Evolutionary conservation across 2,113 vertebrate species (phyloP).

Genomic region (Alligator mississippiensis): DNA sequence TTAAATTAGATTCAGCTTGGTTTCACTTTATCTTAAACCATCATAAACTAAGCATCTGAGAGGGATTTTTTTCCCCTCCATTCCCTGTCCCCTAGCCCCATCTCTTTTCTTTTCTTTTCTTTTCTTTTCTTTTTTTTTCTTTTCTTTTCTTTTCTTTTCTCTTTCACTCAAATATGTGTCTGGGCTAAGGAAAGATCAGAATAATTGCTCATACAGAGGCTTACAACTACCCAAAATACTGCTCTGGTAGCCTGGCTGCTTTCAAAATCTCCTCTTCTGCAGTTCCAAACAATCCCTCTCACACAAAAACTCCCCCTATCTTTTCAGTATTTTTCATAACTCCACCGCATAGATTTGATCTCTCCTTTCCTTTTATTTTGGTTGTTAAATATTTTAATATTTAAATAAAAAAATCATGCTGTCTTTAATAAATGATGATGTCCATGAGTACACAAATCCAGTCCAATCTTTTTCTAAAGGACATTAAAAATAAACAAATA

Average conservation of each 20-base stretch:
- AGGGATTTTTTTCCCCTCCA: background rate
- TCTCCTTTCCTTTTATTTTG: background rate
- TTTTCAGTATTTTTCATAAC: slow-evolving; percentile 12
- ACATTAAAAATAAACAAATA: background rate
- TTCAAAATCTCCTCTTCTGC: slow-evolving; percentile 16
- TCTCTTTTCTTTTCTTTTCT: background rate
- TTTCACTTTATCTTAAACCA: slow-evolving; percentile 49
- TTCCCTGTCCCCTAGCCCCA: background rate
- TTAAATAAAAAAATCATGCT: rapidly evolving
- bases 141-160: background rate
- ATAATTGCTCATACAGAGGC: slow-evolving; percentile 47
- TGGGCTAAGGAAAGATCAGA: background rate
- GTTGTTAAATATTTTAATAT: slow-evolving; percentile 20
- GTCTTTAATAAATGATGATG: background rate
- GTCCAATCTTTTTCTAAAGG: background rate
- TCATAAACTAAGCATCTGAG: background rate
- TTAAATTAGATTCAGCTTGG: slow-evolving; percentile 53
- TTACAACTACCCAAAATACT: background rate
- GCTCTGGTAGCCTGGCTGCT: slow-evolving; percentile 2
- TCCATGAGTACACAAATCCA: slow-evolving; percentile 27
- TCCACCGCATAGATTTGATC: background rate
- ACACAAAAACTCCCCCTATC: background rate
- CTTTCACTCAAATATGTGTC: background rate
- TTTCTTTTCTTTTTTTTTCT: slow-evolving; percentile 15
- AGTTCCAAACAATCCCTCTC: background rate